Evolutionary conservation across 2,888 invertebrate genomes (phyloP).

Genomic region (Hemistola chrysoprasaria): DNA sequence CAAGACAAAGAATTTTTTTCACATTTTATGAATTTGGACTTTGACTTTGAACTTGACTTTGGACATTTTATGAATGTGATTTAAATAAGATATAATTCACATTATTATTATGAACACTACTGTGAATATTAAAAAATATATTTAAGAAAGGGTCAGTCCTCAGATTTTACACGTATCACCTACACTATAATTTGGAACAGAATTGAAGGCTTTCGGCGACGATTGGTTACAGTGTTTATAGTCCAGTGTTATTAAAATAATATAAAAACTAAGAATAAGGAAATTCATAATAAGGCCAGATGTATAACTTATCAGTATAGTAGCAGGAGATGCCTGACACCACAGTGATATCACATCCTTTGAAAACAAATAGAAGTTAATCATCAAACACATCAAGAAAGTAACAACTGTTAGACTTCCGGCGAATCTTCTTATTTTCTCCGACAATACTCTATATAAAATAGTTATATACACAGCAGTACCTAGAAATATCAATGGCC

Average conservation of each 20-base stretch:
- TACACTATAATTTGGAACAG: slow-evolving; percentile 47
- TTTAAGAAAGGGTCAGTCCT: no score
- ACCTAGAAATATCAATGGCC: slow-evolving; percentile 65
- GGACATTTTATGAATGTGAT: no score
- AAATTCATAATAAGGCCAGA: slow-evolving; percentile 61
- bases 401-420: slow-evolving; percentile 62
- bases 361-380: slow-evolving; percentile 63
- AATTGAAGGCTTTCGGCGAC: slow-evolving; percentile 31
- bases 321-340: slow-evolving; percentile 48
- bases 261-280: slow-evolving; percentile 56
- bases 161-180: slow-evolving; percentile 24
- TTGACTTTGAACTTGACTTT: no score
- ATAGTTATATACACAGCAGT: slow-evolving; percentile 56
- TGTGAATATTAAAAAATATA: no score
- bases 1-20: no score
- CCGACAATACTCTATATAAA: slow-evolving; percentile 55
- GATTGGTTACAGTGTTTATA: slow-evolving; percentile 47
- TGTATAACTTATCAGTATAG: slow-evolving; percentile 48
- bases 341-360: slow-evolving; percentile 60
- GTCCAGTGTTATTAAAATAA: slow-evolving; percentile 53
- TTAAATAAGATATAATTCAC: no score
- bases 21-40: no score
- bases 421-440: slow-evolving; percentile 62
- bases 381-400: slow-evolving; percentile 62
- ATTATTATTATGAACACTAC: no score